Evolutionary conservation across 2,888 invertebrate genomes (phyloP), one percentile per base, ranked within the genome.

Genomic region (Linnaemya vulpina): DNA sequence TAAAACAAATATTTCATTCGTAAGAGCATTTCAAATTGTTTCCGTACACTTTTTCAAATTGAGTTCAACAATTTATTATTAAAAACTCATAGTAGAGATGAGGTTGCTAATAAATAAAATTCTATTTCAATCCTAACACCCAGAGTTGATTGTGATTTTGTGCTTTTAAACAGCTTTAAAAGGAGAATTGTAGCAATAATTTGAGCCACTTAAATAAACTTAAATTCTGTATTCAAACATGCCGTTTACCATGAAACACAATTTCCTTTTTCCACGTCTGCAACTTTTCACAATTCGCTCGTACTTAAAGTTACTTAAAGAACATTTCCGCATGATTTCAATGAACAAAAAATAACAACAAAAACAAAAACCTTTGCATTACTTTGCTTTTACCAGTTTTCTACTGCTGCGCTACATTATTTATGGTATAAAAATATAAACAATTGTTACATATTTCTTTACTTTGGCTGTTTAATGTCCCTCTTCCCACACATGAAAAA

Each of bases 271-370:
- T 17, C 20, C 40, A 13, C 35, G 25, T 58, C 58, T 58, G 17
- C 17, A 62, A 81, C 40, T 55, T 76, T 67, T 22, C 17, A 68
- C 68, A 75, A 81, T 74, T 51, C 40, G 25, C 58, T 30, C 58
- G 53, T 38, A 20, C 15, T n/a, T n/a, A n/a, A 5, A 38, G 25
- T 68, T 38, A 67, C 82, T 78, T 43, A 73, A 71, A 53, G 65
- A 78, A 86, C 87, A 87, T 87, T 88, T 89, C 88, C 87, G 88
- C 87, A 88, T 87, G 88, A 87, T 87, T 89, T 88, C 88, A 87
- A 87, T 88, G 85, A 87, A 67, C 30, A 60, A 55, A 71, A 81
- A 81, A 71, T 13, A 40, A 40, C 13, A 0, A 8, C 0, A 70
- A 30, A 20, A 11, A 43, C 8, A 7, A 17, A 30, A 20, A 38